Evolutionary conservation across 2,113 vertebrate genomes (phyloP).

Genomic region (Amia ocellicauda): DNA sequence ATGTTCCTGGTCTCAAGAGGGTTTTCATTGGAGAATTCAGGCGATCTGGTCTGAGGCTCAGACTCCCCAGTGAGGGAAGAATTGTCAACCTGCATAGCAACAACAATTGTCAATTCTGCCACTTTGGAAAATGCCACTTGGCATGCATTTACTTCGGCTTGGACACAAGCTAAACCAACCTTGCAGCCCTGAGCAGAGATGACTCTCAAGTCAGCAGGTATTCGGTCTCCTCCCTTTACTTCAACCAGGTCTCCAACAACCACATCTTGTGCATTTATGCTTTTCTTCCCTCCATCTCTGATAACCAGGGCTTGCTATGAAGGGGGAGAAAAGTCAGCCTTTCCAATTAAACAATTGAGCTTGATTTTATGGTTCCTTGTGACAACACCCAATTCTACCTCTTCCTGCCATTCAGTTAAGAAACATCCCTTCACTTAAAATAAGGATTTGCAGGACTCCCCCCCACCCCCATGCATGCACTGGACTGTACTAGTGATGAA

Average conservation of each 20-base stretch:
- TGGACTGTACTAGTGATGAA: no score
- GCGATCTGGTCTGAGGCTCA: slow-evolving; percentile 86
- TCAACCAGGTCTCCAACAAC: slow-evolving; percentile 92
- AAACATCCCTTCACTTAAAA: no score
- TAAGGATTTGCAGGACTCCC: no score
- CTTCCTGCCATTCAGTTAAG: no score
- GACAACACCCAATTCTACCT: no score
- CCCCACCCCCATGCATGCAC: no score
- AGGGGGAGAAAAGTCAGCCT: neutral
- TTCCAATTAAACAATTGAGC: no score
- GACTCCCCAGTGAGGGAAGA: slow-evolving; percentile 92
- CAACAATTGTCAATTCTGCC: slow-evolving; percentile 6
- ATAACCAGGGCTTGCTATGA: slow-evolving; percentile 92
- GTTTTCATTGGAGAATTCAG: slow-evolving; percentile 90
- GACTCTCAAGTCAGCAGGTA: slow-evolving; percentile 90
- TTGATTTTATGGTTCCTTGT: no score
- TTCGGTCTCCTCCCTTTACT: slow-evolving; percentile 93
- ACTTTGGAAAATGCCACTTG: neutral
- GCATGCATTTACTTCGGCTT: slow-evolving; percentile 17
- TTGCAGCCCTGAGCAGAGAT: slow-evolving; percentile 94
- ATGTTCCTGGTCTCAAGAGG: slow-evolving; percentile 91
- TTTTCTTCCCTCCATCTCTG: slow-evolving; percentile 87
- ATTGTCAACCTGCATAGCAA: slow-evolving; percentile 78
- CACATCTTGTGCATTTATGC: slow-evolving; percentile 88
- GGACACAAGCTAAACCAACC: slow-evolving; percentile 50